Base-by-base conservation (phyloP, 2,888 invertebrate species). In the Agrotis puta region DNA sequence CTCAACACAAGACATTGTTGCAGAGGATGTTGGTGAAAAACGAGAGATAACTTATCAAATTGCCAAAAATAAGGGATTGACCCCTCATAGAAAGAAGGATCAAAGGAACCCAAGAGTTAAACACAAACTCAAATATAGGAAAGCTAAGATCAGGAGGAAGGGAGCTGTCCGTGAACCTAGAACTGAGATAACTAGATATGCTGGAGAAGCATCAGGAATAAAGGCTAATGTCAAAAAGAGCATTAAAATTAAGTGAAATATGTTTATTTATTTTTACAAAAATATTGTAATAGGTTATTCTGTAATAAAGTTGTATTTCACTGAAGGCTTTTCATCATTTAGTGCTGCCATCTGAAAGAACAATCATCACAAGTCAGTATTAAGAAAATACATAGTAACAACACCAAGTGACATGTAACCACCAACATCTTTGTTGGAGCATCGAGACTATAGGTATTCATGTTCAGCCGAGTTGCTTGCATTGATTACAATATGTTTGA, bases 51-150 rank as follows among this genome's bases (percentile, higher is more conserved):
- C 98, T 3, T 98, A 99, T 91, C 97, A 99, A 97, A 99, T 99
- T 90, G 98, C 98, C 24, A 99, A 99, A 93, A 99, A 99, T 90
- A 99, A 99, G 93, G 99, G 99, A 20, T 96, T 99, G 22, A 99
- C 98, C 50, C 98, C 99, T 0, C 97, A 98, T 84, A 97, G 99
- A 80, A 99, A 98, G 94, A 99, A 99, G 92, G 99, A 99, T 89
- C 97, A 98, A 85, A 97, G 99, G 77, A 99, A 99, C 97, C 99
- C 99, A 0, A 97, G 99, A 88, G 99, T 99, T 7, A 99, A 99
- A 92, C 98, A 99, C 92, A 98, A 98, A 86, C 97, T 98, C 84
- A 99, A 99, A 92, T 99, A 97, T 93, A 97, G 98, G 77, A 99
- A 99, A 93, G 99, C 99, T 1, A 97, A 98, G 86, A 98, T 99